phyloP scores from a whole-genome alignment of 2,113 vertebrate species.

The Theristicus caerulescens region DNA sequence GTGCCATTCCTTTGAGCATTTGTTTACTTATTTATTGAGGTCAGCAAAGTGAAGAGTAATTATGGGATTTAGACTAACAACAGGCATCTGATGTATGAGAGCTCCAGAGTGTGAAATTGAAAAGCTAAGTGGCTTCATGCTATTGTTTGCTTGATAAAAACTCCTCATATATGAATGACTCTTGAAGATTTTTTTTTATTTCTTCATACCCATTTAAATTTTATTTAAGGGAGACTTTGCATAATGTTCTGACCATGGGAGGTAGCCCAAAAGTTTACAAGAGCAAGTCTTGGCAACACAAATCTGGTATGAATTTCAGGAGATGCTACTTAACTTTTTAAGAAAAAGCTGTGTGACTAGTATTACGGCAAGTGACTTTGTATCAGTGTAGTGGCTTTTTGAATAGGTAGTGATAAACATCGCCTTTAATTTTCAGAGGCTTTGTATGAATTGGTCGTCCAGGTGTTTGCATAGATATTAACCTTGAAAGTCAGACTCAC shows the following conservation, averaged over 20 bases:
- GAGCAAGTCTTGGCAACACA: neutral
- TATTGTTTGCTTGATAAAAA: conserved; percentile 61
- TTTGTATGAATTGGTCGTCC: neutral
- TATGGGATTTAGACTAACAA: conserved; percentile 45
- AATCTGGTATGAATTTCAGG: neutral
- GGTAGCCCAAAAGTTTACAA: neutral
- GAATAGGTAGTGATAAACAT: neutral
- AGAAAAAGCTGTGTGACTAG: neutral
- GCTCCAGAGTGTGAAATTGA: conserved; percentile 72
- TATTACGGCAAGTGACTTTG: neutral
- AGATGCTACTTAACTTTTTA: neutral
- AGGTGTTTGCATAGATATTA: neutral
- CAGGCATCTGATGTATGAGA: conserved; percentile 53
- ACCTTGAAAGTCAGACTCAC: neutral
- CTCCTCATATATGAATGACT: neutral
- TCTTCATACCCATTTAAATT: neutral
- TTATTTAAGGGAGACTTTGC: neutral
- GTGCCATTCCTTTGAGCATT: conserved; percentile 22
- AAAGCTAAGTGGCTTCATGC: conserved; percentile 61
- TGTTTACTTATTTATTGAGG: conserved; percentile 64
- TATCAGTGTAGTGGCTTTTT: neutral
- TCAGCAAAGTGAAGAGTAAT: conserved; percentile 59
- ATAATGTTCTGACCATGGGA: neutral
- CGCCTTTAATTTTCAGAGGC: neutral
- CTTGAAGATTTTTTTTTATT: neutral